phyloP scores from a whole-genome alignment of 2,888 invertebrate genomes.

The Neuroscelio doddi region DNA sequence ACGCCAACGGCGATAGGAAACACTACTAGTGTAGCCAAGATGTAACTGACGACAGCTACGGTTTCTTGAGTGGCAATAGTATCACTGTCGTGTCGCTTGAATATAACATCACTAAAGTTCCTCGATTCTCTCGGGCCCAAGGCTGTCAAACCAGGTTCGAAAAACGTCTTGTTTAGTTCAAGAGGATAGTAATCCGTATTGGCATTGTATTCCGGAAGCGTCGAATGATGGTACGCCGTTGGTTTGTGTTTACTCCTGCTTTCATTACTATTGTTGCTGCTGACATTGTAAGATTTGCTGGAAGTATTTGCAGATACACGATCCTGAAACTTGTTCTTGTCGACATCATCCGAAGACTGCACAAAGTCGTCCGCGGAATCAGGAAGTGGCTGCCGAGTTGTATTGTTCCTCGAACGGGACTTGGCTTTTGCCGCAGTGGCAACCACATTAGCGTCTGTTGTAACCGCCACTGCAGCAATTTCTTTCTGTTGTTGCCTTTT shows the following conservation, averaged over 20 bases:
- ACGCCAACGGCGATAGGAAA: slow-evolving; percentile 72
- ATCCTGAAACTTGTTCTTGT: slow-evolving; percentile 22
- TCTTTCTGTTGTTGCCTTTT: neutral
- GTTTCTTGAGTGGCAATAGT: slow-evolving; percentile 66
- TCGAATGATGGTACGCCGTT: slow-evolving; percentile 54
- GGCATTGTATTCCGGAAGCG: slow-evolving; percentile 57
- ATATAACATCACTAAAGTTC: slow-evolving; percentile 68
- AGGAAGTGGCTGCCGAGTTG: slow-evolving; percentile 44
- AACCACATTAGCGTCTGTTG: slow-evolving; percentile 34
- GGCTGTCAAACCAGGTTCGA: slow-evolving; percentile 56
- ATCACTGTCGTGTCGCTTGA: slow-evolving; percentile 67
- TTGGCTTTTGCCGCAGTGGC: slow-evolving; percentile 27
- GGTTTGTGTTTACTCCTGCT: slow-evolving; percentile 55
- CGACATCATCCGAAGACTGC: slow-evolving; percentile 17
- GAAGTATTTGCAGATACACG: neutral
- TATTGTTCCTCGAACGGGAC: slow-evolving; percentile 31
- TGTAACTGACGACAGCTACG: slow-evolving; percentile 70
- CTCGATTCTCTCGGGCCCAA: slow-evolving; percentile 59
- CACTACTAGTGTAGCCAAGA: slow-evolving; percentile 71
- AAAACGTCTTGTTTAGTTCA: slow-evolving; percentile 55
- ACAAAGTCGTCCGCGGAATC: slow-evolving; percentile 25
- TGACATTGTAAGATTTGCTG: slow-evolving; percentile 23
- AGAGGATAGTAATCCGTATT: slow-evolving; percentile 57
- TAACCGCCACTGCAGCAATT: slow-evolving; percentile 11
- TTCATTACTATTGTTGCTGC: slow-evolving; percentile 25